Evolutionary conservation across 1,140 invertebrate genomes (phyloP).

Genomic region (Lepidurus arcticus): DNA sequence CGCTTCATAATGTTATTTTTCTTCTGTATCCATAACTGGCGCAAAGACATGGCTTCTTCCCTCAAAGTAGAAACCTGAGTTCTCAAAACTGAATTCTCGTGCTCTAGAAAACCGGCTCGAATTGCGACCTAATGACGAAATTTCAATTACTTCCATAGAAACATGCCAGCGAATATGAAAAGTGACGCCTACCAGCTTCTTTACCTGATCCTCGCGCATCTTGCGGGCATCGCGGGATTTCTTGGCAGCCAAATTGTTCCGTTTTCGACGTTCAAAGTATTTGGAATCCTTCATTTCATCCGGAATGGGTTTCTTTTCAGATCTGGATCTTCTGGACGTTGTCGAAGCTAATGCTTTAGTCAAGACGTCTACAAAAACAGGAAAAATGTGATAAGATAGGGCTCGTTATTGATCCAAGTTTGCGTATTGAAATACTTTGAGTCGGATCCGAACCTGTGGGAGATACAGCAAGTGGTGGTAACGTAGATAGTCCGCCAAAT

Average conservation of each 20-base stretch:
- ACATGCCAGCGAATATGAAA: background rate
- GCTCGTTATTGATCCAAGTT: background rate
- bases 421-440: background rate
- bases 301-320: slow-evolving; percentile 80
- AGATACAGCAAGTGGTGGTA: slow-evolving; percentile 9
- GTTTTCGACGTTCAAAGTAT: slow-evolving; percentile 75
- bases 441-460: slow-evolving; percentile 28
- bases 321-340: slow-evolving; percentile 51
- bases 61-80: slow-evolving; percentile 69
- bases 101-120: slow-evolving; percentile 69
- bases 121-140: slow-evolving; percentile 60
- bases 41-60: slow-evolving; percentile 68
- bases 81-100: slow-evolving; percentile 74
- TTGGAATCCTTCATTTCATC: slow-evolving; percentile 80
- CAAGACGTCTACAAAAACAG: background rate
- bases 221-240: slow-evolving; percentile 79
- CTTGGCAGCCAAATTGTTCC: slow-evolving; percentile 87
- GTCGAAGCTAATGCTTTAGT: slow-evolving; percentile 32
- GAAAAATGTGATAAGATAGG: background rate
- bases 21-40: slow-evolving; percentile 53
- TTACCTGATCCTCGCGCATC: slow-evolving; percentile 74
- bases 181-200: slow-evolving; percentile 32
- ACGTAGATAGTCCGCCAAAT: background rate
- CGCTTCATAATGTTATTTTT: slow-evolving; percentile 25
- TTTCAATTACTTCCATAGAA: background rate